These are phyloP conservation scores for Euproctis similis DNA, from an alignment of 2,888 invertebrate genomes.

Conservation along the genomic window DNA sequence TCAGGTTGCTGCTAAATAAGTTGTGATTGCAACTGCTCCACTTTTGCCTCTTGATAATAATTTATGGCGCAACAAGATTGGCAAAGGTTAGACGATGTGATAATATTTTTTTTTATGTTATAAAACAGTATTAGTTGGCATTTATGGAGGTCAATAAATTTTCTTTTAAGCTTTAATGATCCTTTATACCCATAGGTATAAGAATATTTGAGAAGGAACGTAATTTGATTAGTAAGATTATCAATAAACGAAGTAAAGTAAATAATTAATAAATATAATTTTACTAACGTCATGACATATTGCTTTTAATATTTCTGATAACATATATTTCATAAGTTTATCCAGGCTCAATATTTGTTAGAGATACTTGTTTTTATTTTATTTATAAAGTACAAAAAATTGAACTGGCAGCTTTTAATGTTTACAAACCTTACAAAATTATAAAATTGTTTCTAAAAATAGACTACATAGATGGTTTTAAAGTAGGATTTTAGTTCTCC, in stretches of 20 bases:
- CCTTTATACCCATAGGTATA: constrained; percentile 9
- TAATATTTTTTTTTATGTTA: constrained; percentile 23
- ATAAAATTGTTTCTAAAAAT: too few species aligned
- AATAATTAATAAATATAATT: constrained; percentile 7
- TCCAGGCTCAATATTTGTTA: constrained; percentile 2
- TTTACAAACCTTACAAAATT: too few species aligned
- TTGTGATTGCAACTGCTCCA: too few species aligned
- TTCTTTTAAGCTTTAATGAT: constrained; percentile 24
- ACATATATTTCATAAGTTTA: constrained; percentile 1
- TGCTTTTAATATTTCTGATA: too few species aligned
- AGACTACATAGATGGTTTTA: too few species aligned
- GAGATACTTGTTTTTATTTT: background rate
- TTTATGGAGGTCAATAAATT: constrained; percentile 32
- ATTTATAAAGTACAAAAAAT: constrained; percentile 12
- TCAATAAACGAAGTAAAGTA: background rate
- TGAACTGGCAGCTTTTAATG: background rate
- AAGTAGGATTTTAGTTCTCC: too few species aligned
- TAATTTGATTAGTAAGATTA: constrained; percentile 15
- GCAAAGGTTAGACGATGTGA: constrained; percentile 30
- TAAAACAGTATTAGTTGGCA: constrained; percentile 65
- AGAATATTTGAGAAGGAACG: constrained; percentile 3
- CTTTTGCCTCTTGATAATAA: too few species aligned
- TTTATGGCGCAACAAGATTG: constrained; percentile 23
- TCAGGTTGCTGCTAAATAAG: too few species aligned
- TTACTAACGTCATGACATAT: constrained; percentile 10